Conservation (phyloP, 2,888 invertebrate species). For the Parascotia fuliginaria region DNA sequence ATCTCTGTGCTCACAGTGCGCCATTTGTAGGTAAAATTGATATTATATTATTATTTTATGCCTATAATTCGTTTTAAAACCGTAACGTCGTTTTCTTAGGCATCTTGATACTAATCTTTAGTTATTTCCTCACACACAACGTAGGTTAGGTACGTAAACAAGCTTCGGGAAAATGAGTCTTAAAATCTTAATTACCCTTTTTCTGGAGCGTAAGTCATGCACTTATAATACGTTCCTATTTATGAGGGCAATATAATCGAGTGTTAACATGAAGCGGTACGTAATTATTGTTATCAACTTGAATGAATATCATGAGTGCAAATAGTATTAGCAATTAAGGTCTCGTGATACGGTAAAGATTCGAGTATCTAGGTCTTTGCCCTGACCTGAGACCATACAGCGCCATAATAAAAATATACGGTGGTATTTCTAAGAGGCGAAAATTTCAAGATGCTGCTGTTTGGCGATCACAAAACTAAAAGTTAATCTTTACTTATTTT, state of each 20-base stretch:
- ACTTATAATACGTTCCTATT: too few relatives aligned
- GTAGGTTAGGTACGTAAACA: too few relatives aligned
- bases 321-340: conserved; percentile 56
- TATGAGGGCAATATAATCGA: too few relatives aligned
- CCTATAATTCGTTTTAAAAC: neutral
- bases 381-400: conserved; percentile 37
- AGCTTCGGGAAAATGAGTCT: too few relatives aligned
- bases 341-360: conserved; percentile 48
- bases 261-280: conserved; percentile 14
- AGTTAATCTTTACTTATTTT: too few relatives aligned
- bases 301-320: conserved; percentile 46
- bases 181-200: too few relatives aligned
- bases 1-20: too few relatives aligned
- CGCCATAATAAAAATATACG: conserved; percentile 11
- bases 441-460: too few relatives aligned
- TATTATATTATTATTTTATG: neutral
- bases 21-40: too few relatives aligned
- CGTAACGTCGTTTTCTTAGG: neutral
- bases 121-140: neutral
- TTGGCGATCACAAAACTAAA: too few relatives aligned
- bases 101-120: neutral
- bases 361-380: conserved; percentile 55
- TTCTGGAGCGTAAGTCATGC: too few relatives aligned
- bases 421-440: neutral
- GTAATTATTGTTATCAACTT: conserved; percentile 41